phyloP scores from a whole-genome alignment of 2,888 invertebrate genomes.

The Dichetophora obliterata region DNA sequence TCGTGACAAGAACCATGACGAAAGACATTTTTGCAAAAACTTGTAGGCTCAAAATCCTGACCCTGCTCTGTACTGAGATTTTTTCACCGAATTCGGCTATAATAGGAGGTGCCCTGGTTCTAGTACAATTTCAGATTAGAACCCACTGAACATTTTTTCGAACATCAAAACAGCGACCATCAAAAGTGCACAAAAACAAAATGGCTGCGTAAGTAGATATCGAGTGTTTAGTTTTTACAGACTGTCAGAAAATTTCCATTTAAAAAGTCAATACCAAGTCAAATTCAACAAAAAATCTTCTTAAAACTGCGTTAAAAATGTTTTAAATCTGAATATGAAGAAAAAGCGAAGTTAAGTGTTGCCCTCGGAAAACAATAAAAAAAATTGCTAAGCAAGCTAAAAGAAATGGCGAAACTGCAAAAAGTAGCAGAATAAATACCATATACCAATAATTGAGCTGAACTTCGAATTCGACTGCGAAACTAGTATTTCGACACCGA shows the following conservation, averaged over 20 bases:
- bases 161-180: slow-evolving; percentile 17
- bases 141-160: slow-evolving; percentile 41
- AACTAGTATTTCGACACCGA: not conserved
- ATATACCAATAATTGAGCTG: slow-evolving; percentile 20
- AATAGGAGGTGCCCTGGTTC: not conserved
- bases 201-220: slow-evolving; percentile 31
- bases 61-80: too few relatives aligned
- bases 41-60: not conserved
- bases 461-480: slow-evolving; percentile 14
- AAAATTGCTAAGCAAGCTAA: not conserved
- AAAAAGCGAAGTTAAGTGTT: not conserved
- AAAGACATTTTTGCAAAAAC: not conserved
- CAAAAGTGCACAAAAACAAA: slow-evolving; percentile 24
- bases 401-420: slow-evolving; percentile 25
- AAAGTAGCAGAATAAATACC: slow-evolving; percentile 23
- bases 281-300: not conserved
- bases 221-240: not conserved
- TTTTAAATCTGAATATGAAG: not conserved
- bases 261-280: not conserved
- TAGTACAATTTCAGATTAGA: not conserved
- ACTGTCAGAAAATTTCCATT: slow-evolving; percentile 10
- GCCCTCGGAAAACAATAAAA: not conserved
- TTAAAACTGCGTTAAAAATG: not conserved
- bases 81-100: too few relatives aligned
- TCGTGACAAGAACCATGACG: not conserved